Evolutionary conservation across 1,140 invertebrate genomes (phyloP), one percentile per base, ranked within the genome.

Genomic region (Ectropis grisescens): DNA sequence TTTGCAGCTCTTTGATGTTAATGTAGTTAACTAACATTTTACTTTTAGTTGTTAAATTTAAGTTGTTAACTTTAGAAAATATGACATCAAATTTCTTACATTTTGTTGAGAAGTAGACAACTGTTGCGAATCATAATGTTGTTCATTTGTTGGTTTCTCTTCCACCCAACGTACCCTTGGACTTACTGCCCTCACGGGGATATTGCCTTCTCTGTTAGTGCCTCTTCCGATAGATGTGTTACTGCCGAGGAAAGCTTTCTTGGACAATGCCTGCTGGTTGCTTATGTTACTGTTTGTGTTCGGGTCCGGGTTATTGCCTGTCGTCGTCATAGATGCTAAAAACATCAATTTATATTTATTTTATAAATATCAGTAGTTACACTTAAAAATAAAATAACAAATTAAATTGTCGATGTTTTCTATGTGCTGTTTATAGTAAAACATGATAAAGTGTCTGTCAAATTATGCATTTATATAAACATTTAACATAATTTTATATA

Each of bases 251-350:
- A 80, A 82, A 58, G 74, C 52, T 71, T 82, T 82, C 46, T 80
- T 76, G 51, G 71, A 79, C 36, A 81, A 62, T 49, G 54, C 41
- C 68, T 83, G 82, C 35, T 84, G 81, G 50, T 78, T 75, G 35
- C 58, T 47, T 32, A 52, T 33, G 37, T 72, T 72, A 42, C 70
- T 71, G 49, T 59, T 62, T 56, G 58, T 59, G 28, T 49, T 38
- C 42, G 59, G 59, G 62, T 82, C 79, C 38, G 70, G 51, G 41
- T 82, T 72, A 47, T 64, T 68, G 48, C 78, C 72, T 55, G 76
- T 67, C 58, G 85, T 82, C 48, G 86, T 85, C 46, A 85, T 76
- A 38, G 82, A 83, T 52, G 82, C 82, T 83, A 49, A 40, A 74
- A 76, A 51, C 22, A 30, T 37, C 3, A 26, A 35, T 16, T 22